These are phyloP conservation scores for Drosophila emarginata DNA, from an alignment of 2,888 invertebrate genomes.

Conservation along the genomic window DNA sequence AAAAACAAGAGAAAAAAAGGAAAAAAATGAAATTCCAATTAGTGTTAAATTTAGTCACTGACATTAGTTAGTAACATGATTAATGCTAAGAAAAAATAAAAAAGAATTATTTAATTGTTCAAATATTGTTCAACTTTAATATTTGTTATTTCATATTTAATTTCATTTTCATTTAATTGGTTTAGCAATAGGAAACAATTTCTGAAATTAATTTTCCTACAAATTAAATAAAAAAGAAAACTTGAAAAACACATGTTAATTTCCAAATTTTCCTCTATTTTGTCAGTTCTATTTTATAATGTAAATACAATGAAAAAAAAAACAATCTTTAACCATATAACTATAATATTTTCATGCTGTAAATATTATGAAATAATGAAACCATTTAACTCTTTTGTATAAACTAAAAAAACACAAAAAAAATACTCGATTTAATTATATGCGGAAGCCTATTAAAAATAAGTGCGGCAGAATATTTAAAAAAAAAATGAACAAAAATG, in stretches of 20 bases:
- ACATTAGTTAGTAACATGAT: slow-evolving; percentile 52
- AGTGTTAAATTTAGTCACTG: slow-evolving; percentile 49
- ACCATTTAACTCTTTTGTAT: slow-evolving; percentile 28
- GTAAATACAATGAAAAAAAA: neutral
- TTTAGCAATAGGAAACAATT: neutral
- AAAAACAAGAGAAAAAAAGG: slow-evolving; percentile 29
- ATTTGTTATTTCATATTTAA: slow-evolving; percentile 22
- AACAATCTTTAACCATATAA: neutral
- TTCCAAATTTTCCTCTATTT: neutral
- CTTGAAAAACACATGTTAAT: neutral
- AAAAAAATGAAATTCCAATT: slow-evolving; percentile 19
- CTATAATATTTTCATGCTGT: slow-evolving; percentile 12
- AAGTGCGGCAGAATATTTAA: slow-evolving; percentile 3
- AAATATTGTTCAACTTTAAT: slow-evolving; percentile 20
- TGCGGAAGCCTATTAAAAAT: neutral
- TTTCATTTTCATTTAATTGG: slow-evolving; percentile 21
- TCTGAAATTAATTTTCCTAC: neutral
- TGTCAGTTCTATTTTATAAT: neutral
- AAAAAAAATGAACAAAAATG: neutral
- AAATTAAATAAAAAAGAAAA: neutral
- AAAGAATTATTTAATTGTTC: slow-evolving; percentile 11
- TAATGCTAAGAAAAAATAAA: slow-evolving; percentile 10
- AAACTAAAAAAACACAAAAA: slow-evolving; percentile 15
- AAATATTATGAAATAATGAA: slow-evolving; percentile 33
- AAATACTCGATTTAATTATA: slow-evolving; percentile 8